Percentiles rank a stretch among this genome's conserved stretches.
Conservation (phyloP, 2,113 vertebrate genomes). For the Galbula dea region DNA sequence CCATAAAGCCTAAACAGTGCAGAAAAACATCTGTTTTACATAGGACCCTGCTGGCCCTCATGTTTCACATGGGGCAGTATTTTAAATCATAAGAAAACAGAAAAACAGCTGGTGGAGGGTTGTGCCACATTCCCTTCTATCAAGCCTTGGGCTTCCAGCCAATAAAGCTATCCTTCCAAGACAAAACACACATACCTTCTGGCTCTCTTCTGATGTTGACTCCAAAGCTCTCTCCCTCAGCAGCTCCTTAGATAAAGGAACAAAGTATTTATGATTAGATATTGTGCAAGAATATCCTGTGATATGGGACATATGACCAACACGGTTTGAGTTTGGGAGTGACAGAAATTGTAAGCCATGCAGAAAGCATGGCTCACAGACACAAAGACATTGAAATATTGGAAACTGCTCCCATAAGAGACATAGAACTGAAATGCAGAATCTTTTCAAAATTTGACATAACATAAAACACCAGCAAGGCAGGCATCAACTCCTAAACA, state of each 20-base stretch:
- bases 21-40: neutral
- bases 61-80: neutral
- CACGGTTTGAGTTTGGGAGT: neutral
- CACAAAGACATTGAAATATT: neutral
- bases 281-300: neutral
- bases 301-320: neutral
- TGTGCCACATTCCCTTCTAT: neutral
- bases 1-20: neutral
- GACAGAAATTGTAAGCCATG: neutral
- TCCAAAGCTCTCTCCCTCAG: neutral
- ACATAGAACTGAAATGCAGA: neutral
- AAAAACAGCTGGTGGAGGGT: neutral
- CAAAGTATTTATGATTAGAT: neutral
- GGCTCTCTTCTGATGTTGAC: neutral
- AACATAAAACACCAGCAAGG: constrained; percentile 10
- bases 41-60: neutral
- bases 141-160: constrained; percentile 14
- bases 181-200: constrained; percentile 14
- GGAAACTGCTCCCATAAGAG: neutral
- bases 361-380: neutral
- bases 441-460: constrained; percentile 7
- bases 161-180: neutral
- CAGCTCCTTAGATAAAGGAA: neutral
- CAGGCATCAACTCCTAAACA: neutral
- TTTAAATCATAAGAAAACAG: neutral